A percentile compares a stretch with the other conserved stretches of the same genome.
Evolutionary conservation across 1,140 invertebrate species (phyloP).

Genomic region (Lerema accius): DNA sequence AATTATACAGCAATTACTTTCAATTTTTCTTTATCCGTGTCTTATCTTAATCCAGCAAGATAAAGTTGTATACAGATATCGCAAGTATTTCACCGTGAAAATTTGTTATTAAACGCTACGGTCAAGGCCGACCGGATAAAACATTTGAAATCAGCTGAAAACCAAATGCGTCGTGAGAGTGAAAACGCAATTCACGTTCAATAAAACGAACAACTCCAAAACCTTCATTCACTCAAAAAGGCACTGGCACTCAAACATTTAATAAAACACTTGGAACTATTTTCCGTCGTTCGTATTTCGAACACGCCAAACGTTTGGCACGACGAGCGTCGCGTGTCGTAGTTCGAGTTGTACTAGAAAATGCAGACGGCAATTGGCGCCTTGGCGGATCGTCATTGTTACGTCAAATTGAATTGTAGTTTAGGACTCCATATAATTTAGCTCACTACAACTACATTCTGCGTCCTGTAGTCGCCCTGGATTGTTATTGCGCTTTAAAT

Average conservation of each 20-base stretch:
- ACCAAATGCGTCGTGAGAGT: background rate
- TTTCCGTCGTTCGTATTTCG: constrained; percentile 48
- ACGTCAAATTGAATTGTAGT: background rate
- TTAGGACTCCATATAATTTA: too few species aligned
- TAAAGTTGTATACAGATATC: background rate
- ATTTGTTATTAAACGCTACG: background rate
- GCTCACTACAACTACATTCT: too few species aligned
- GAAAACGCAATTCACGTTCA: background rate
- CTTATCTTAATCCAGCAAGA: background rate
- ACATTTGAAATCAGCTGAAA: constrained; percentile 1
- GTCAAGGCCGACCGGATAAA: background rate
- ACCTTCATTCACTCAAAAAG: constrained; percentile 42
- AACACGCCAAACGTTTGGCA: constrained; percentile 46
- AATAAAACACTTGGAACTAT: constrained; percentile 46
- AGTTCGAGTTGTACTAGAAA: constrained; percentile 67
- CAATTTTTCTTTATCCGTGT: background rate
- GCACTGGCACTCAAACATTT: constrained; percentile 58
- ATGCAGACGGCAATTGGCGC: constrained; percentile 33
- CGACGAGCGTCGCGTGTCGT: constrained; percentile 46
- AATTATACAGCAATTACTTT: too few species aligned
- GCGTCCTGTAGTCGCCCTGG: too few species aligned
- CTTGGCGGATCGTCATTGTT: constrained; percentile 33
- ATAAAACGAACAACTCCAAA: constrained; percentile 5
- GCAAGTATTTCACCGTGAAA: background rate
- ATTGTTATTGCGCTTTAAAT: too few species aligned